phyloP scores from a whole-genome alignment of 2,888 invertebrate genomes.

The Matsumyia berberina region DNA sequence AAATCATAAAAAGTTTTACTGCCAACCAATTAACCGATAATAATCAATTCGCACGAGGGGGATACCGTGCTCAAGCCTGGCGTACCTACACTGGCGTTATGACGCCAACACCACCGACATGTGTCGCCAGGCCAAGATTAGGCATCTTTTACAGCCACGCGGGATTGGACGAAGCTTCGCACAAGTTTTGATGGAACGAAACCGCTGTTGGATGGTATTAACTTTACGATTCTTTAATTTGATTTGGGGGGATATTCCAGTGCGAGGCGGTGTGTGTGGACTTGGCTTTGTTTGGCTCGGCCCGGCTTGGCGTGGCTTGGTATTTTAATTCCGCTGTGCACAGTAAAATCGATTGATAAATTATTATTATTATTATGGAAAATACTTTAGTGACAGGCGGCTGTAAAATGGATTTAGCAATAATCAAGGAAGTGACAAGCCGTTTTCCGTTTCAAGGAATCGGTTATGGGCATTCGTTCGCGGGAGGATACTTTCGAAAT shows the following conservation, averaged over 20 bases:
- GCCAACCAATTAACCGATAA: conserved; percentile 83
- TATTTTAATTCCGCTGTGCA: conserved; percentile 37
- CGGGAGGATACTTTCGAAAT: conserved; percentile 5
- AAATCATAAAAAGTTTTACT: conserved; percentile 82
- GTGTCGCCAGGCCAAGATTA: conserved; percentile 62
- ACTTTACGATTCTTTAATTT: conserved; percentile 83
- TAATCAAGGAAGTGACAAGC: conserved; percentile 22
- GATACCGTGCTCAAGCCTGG: neutral
- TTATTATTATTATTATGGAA: conserved; percentile 78
- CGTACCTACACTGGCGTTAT: conserved; percentile 1
- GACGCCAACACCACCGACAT: conserved; percentile 49
- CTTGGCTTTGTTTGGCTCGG: conserved; percentile 10
- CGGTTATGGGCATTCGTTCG: neutral
- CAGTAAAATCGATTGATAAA: conserved; percentile 81
- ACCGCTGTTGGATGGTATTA: conserved; percentile 46
- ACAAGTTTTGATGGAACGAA: conserved; percentile 24
- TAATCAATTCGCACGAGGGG: conserved; percentile 80
- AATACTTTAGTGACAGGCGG: conserved; percentile 18
- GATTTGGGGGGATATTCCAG: conserved; percentile 78
- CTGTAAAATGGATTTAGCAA: conserved; percentile 17
- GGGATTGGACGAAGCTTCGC: conserved; percentile 1
- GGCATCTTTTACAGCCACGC: neutral
- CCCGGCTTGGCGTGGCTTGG: conserved; percentile 9
- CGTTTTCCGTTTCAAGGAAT: no score
- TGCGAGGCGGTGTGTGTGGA: neutral